Percentiles rank a stretch among this genome's conserved stretches.
phyloP scores from a whole-genome alignment of 2,888 invertebrate species.

The Seira ritae region DNA sequence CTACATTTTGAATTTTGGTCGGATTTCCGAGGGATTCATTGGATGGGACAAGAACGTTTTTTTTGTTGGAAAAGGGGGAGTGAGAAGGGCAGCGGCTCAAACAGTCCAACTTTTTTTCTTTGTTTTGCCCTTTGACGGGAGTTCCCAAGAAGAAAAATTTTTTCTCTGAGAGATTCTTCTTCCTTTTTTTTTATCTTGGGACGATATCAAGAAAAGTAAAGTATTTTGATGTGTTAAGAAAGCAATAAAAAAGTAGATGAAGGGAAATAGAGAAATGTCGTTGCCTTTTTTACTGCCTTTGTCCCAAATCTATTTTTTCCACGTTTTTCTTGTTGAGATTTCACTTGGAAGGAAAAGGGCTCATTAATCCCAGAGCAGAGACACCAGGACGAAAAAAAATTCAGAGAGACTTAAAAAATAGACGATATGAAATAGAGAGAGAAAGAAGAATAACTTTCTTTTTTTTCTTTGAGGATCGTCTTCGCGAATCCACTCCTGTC shows the following conservation, averaged over 20 bases:
- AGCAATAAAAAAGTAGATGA: slow-evolving; percentile 29
- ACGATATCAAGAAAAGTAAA: not conserved
- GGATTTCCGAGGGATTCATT: not conserved
- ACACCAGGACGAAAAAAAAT: not conserved
- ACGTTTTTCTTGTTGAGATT: slow-evolving; percentile 32
- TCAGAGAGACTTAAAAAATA: not conserved
- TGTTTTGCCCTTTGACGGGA: not conserved
- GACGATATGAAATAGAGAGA: not conserved
- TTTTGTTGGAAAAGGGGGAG: not conserved
- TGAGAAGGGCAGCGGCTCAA: not conserved
- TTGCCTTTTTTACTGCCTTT: not conserved
- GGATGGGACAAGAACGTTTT: not conserved
- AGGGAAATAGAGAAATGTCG: slow-evolving; percentile 18
- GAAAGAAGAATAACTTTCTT: slow-evolving; percentile 9
- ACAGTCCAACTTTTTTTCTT: not conserved
- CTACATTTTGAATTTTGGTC: not conserved
- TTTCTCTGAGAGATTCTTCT: not conserved
- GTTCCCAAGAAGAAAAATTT: not conserved
- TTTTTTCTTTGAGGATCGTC: not conserved
- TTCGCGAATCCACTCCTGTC: not conserved
- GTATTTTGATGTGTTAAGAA: slow-evolving; percentile 16
- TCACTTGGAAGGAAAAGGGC: slow-evolving; percentile 26
- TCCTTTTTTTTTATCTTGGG: not conserved
- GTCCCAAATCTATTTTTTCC: not conserved
- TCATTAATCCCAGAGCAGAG: slow-evolving; percentile 48